Evolutionary conservation across 2,888 invertebrate genomes (phyloP).

Genomic region (Drepanosiphum platanoidis): DNA sequence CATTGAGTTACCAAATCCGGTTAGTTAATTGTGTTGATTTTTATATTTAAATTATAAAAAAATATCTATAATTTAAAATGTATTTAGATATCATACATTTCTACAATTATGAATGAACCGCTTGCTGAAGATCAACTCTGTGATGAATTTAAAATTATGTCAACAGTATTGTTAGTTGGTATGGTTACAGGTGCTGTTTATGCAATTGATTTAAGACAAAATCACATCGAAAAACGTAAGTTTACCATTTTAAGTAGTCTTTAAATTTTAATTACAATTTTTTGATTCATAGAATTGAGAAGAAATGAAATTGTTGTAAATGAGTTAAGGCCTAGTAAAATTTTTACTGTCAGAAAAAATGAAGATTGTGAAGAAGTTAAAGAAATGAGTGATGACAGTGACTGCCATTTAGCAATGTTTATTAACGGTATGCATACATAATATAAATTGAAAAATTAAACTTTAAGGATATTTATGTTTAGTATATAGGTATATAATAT

Average conservation of each 20-base stretch:
- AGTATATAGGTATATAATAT: too few relatives aligned
- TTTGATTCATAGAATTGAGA: slow-evolving; percentile 38
- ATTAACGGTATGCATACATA: slow-evolving; percentile 39
- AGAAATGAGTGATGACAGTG: slow-evolving; percentile 34
- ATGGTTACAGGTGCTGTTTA: slow-evolving; percentile 32
- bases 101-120: slow-evolving; percentile 22
- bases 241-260: neutral
- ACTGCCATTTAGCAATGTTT: slow-evolving; percentile 51
- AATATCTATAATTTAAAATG: neutral
- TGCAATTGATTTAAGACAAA: slow-evolving; percentile 52
- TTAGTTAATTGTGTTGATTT: neutral
- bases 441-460: too few relatives aligned
- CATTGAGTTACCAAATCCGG: slow-evolving; percentile 43
- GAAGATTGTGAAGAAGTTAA: slow-evolving; percentile 50
- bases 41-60: neutral
- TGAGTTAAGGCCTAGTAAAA: slow-evolving; percentile 42
- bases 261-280: neutral
- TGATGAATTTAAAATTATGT: slow-evolving; percentile 57
- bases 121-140: slow-evolving; percentile 35
- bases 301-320: slow-evolving; percentile 42
- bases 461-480: too few relatives aligned
- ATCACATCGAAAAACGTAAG: slow-evolving; percentile 41
- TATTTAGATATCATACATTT: slow-evolving; percentile 45
- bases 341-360: slow-evolving; percentile 40
- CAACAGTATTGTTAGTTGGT: slow-evolving; percentile 48